A percentile compares a stretch with the other conserved stretches of the same genome.
Conservation (phyloP, 37 sponge, comb jelly and placozoan genomes). For the Sycon ciliatum region DNA sequence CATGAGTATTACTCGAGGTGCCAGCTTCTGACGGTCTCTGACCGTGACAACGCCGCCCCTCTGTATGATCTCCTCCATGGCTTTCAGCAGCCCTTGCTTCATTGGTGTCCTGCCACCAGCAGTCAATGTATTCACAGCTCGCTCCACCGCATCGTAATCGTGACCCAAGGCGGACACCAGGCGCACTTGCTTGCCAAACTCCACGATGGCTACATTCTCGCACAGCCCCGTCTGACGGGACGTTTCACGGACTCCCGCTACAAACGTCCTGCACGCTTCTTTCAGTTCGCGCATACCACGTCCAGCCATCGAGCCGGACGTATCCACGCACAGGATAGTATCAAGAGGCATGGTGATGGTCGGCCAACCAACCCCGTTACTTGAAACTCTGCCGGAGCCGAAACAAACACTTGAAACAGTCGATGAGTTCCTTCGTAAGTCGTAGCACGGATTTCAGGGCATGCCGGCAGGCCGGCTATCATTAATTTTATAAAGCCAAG, state of each 20-base stretch:
- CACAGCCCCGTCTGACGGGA: constrained; percentile 26
- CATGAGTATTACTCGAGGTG: constrained; percentile 45
- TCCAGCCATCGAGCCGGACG: constrained; percentile 54
- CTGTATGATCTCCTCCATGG: constrained; percentile 30
- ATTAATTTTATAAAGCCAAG: too few relatives aligned
- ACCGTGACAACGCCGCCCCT: constrained; percentile 39
- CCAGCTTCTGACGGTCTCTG: constrained; percentile 25
- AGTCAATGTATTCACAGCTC: constrained; percentile 33
- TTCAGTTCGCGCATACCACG: constrained; percentile 39
- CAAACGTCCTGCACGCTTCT: constrained; percentile 25
- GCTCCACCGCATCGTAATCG: constrained; percentile 20
- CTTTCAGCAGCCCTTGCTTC: constrained; percentile 38
- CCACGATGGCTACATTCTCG: constrained; percentile 46
- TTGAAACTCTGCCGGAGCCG: too few relatives aligned
- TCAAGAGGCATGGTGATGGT: constrained; percentile 44
- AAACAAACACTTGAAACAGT: too few relatives aligned
- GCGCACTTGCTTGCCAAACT: constrained; percentile 20
- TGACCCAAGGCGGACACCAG: constrained; percentile 34
- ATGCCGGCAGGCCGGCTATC: too few relatives aligned
- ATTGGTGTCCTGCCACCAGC: constrained; percentile 36
- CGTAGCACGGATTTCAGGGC: too few relatives aligned
- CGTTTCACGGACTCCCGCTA: constrained; percentile 44
- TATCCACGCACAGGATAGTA: constrained; percentile 39
- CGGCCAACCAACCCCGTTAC: too few relatives aligned
- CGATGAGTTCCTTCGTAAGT: too few relatives aligned